These are phyloP conservation scores for Hermatobates lingyangjiaoensis DNA, from an alignment of 1,140 invertebrate genomes.

Conservation along the genomic window DNA sequence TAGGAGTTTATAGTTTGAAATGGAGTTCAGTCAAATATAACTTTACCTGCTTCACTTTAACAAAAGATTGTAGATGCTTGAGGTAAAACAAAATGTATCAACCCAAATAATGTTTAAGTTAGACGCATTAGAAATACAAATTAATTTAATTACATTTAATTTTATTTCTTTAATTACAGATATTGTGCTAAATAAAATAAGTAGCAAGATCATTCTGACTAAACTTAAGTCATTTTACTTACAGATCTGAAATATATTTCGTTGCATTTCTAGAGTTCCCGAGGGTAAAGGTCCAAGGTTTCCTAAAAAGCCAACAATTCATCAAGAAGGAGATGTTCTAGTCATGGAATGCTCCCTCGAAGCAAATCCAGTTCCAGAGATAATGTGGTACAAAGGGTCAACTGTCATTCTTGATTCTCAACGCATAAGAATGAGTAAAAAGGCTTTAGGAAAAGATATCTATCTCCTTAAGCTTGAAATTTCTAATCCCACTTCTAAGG, in stretches of 20 bases:
- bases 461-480: slow-evolving; percentile 84
- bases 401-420: slow-evolving; percentile 59
- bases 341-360: slow-evolving; percentile 92
- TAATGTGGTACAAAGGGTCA: slow-evolving; percentile 82
- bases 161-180: neutral
- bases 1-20: no score
- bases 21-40: no score
- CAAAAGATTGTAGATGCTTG: no score
- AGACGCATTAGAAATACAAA: no score
- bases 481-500: slow-evolving; percentile 77
- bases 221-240: no score
- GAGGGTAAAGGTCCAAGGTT: slow-evolving; percentile 88
- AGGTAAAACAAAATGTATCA: no score
- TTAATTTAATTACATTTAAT: neutral
- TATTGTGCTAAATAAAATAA: neutral
- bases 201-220: no score
- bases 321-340: slow-evolving; percentile 80
- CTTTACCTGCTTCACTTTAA: no score
- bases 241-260: no score
- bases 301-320: slow-evolving; percentile 91
- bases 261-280: slow-evolving; percentile 55
- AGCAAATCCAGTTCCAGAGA: slow-evolving; percentile 84
- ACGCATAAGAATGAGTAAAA: slow-evolving; percentile 70
- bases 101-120: no score
- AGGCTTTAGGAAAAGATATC: slow-evolving; percentile 68